Evolutionary conservation across 2,888 invertebrate genomes (phyloP).

Genomic region (Formica aserva): DNA sequence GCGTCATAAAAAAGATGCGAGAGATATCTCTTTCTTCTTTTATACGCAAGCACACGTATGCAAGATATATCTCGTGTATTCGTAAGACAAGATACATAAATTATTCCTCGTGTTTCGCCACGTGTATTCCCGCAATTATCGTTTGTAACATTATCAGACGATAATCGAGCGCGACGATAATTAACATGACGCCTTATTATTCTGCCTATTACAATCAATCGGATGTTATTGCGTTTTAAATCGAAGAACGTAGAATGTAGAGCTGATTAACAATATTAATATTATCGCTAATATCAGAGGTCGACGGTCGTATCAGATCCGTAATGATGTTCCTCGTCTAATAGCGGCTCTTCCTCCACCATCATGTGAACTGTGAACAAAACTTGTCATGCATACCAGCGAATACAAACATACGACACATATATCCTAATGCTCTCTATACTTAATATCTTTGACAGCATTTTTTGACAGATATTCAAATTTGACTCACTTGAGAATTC

Average conservation of each 20-base stretch:
- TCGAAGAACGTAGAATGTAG: constrained; percentile 2
- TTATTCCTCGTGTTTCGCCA: constrained; percentile 31
- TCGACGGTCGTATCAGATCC: constrained; percentile 82
- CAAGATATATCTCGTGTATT: constrained; percentile 14
- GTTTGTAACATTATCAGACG: not conserved
- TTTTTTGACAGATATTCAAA: not conserved
- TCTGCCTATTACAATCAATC: not conserved
- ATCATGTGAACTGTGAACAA: constrained; percentile 84
- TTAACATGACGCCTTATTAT: not conserved
- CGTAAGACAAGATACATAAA: constrained; percentile 2
- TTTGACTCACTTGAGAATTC: not conserved
- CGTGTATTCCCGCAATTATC: not conserved
- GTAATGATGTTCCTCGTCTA: constrained; percentile 80
- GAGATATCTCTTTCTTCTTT: not conserved
- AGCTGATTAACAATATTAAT: constrained; percentile 18
- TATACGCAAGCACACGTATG: not conserved
- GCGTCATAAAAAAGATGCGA: constrained; percentile 27
- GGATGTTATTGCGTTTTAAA: not conserved
- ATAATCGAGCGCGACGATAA: not conserved
- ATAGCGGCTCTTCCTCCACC: constrained; percentile 82
- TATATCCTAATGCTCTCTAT: constrained; percentile 25
- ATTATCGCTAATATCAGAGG: constrained; percentile 76
- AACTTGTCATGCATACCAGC: constrained; percentile 84
- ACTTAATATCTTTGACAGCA: not conserved
- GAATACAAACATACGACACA: constrained; percentile 65